Conservation (phyloP, 2,888 invertebrate species). For the Omphaloscelis lunosa region DNA sequence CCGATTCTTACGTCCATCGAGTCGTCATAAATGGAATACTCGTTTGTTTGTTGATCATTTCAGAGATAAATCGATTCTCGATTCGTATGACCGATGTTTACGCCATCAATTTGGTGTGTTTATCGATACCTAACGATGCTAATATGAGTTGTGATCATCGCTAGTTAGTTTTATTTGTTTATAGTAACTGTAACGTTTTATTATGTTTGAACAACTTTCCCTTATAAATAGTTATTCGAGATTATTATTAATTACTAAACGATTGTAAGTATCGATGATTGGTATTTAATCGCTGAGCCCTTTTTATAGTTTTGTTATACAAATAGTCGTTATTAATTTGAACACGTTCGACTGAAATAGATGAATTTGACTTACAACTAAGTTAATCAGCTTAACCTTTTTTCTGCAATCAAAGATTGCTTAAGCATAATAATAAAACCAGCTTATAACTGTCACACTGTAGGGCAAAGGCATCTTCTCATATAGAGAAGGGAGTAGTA, state of each 20-base stretch:
- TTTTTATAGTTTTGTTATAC: slow-evolving; percentile 60
- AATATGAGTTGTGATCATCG: slow-evolving; percentile 61
- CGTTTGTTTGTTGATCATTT: slow-evolving; percentile 73
- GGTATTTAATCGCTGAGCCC: slow-evolving; percentile 65
- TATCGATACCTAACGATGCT: slow-evolving; percentile 68
- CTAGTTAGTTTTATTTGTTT: slow-evolving; percentile 68
- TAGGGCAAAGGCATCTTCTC: too few relatives aligned
- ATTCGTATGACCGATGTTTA: slow-evolving; percentile 63
- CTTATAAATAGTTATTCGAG: slow-evolving; percentile 55
- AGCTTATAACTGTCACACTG: too few relatives aligned
- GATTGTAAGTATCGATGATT: slow-evolving; percentile 60
- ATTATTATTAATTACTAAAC: slow-evolving; percentile 61
- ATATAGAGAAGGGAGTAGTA: too few relatives aligned
- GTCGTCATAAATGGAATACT: slow-evolving; percentile 74
- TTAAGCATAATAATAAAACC: not conserved
- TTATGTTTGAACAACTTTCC: slow-evolving; percentile 63
- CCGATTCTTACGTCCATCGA: slow-evolving; percentile 71
- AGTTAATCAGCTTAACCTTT: slow-evolving; percentile 33
- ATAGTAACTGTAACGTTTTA: slow-evolving; percentile 61
- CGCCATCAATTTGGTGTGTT: slow-evolving; percentile 63
- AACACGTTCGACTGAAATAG: slow-evolving; percentile 47
- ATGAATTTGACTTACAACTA: slow-evolving; percentile 26
- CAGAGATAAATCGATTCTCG: slow-evolving; percentile 59
- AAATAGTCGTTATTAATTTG: slow-evolving; percentile 54
- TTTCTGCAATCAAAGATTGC: slow-evolving; percentile 29